Conservation (phyloP, 2,113 vertebrate species). For the Morone chrysops region DNA sequence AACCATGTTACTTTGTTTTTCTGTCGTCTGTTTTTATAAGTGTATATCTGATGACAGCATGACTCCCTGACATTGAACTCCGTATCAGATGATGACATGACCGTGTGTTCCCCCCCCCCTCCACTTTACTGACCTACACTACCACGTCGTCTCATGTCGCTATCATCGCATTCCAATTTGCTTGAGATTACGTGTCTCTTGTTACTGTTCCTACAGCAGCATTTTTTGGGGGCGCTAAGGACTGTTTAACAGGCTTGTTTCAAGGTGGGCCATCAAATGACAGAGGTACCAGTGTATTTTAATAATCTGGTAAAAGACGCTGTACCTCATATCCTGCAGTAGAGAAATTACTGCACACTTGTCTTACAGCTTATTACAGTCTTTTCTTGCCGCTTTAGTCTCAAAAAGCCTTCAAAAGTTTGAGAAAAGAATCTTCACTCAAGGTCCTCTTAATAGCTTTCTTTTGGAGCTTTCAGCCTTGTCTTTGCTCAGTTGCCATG, state of each 20-base stretch:
- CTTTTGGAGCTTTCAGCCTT: background rate
- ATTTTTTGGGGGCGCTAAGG: background rate
- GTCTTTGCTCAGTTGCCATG: background rate
- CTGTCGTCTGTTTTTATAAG: constrained; percentile 35
- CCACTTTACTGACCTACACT: constrained; percentile 14
- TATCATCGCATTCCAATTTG: constrained; percentile 8
- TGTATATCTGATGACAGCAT: constrained; percentile 54
- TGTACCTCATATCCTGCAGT: background rate
- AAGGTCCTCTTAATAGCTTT: background rate
- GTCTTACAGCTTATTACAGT: background rate
- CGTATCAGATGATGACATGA: constrained; percentile 33
- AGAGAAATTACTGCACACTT: background rate
- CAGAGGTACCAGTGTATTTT: background rate
- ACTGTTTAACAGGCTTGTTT: background rate
- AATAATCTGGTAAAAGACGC: background rate
- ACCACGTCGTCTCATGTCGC: background rate
- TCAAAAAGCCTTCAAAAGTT: background rate
- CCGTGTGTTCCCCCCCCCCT: constrained; percentile 1
- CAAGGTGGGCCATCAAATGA: background rate
- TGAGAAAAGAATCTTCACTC: background rate
- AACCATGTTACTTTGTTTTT: constrained; percentile 47
- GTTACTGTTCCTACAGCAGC: constrained; percentile 1
- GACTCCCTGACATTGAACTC: constrained; percentile 50
- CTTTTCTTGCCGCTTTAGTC: background rate
- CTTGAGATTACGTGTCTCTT: constrained; percentile 14